Evolutionary conservation across 1,140 invertebrate genomes (phyloP).

Genomic region (Sminthurinus signatus): DNA sequence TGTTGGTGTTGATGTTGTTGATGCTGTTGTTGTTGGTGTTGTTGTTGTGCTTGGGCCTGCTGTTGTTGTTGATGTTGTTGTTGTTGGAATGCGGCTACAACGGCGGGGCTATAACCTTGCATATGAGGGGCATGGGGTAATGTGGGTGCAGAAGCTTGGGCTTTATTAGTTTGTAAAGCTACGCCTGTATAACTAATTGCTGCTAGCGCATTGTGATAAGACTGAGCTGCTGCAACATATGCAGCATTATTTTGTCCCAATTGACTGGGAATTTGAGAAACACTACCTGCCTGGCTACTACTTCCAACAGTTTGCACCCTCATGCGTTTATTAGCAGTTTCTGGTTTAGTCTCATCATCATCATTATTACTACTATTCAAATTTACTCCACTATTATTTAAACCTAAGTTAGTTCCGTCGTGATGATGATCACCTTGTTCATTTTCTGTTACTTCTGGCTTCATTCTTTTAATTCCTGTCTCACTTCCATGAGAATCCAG

Average conservation of each 20-base stretch:
- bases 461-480: conserved; percentile 20
- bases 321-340: conserved; percentile 41
- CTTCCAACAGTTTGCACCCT: conserved; percentile 26
- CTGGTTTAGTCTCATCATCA: conserved; percentile 45
- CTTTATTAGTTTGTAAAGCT: conserved; percentile 56
- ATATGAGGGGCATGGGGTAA: conserved; percentile 18
- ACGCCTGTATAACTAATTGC: conserved; percentile 71
- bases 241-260: conserved; percentile 47
- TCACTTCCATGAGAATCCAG: conserved; percentile 31
- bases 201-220: conserved; percentile 50
- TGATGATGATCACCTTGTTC: conserved; percentile 8
- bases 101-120: conserved; percentile 43
- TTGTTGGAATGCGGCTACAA: conserved; percentile 44
- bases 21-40: conserved; percentile 37
- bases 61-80: conserved; percentile 37
- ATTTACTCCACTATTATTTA: conserved; percentile 21
- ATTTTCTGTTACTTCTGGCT: conserved; percentile 18
- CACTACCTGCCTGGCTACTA: conserved; percentile 14
- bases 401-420: conserved; percentile 3
- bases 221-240: conserved; percentile 45
- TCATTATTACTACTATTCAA: conserved; percentile 43
- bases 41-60: conserved; percentile 33
- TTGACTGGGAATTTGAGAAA: conserved; percentile 17
- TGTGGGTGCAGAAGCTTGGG: conserved; percentile 42
- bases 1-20: too few species aligned